Evolutionary conservation across 2,888 invertebrate species (phyloP).

Genomic region (Camptogramma bilineatum): DNA sequence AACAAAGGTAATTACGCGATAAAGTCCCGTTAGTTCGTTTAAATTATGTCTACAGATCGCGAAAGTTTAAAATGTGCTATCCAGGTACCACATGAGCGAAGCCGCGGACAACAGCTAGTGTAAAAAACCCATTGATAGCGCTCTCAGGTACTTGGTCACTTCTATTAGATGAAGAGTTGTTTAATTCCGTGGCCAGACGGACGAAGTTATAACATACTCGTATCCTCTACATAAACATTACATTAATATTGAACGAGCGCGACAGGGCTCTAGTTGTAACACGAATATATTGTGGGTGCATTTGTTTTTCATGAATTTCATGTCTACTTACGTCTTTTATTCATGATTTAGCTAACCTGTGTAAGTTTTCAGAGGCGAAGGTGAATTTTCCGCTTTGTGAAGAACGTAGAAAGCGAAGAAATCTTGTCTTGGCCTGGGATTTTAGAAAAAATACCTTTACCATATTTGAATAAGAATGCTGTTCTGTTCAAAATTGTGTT

Average conservation of each 20-base stretch:
- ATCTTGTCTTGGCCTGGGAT: not conserved
- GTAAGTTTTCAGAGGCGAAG: constrained; percentile 19
- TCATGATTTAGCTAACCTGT: constrained; percentile 34
- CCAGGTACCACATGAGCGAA: too few species aligned
- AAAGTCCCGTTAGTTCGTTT: too few species aligned
- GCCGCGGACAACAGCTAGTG: too few species aligned
- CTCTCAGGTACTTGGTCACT: not conserved
- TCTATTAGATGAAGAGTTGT: not conserved
- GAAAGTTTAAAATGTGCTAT: too few species aligned
- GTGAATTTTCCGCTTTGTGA: not conserved
- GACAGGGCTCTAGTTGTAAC: constrained; percentile 44
- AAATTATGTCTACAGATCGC: too few species aligned
- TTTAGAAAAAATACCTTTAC: too few species aligned
- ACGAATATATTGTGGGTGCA: constrained; percentile 48
- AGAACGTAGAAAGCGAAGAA: not conserved
- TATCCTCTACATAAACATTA: constrained; percentile 55
- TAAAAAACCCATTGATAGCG: too few species aligned
- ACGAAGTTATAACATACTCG: constrained; percentile 36
- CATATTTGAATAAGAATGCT: too few species aligned
- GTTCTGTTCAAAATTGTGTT: not conserved
- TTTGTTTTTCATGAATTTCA: constrained; percentile 54
- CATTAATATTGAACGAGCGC: constrained; percentile 62
- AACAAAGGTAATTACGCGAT: too few species aligned
- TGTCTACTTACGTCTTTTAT: constrained; percentile 44
- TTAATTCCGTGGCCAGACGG: constrained; percentile 17